Evolutionary conservation across 2,797 vertebrate genomes (phyloP).

Genomic region (Ctenopoma kingsleyae): DNA sequence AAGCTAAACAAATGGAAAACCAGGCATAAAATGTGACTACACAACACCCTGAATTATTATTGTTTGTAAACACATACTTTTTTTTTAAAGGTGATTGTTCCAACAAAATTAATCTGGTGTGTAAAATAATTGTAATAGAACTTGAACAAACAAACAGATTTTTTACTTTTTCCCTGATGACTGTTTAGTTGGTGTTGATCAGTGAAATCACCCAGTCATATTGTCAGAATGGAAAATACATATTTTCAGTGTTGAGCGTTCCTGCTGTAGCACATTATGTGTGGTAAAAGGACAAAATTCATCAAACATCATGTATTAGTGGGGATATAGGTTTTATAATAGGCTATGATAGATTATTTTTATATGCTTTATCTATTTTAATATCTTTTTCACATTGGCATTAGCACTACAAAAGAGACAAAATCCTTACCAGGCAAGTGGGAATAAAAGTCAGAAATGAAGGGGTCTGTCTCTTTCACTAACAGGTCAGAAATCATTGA

Average conservation of each 20-base stretch:
- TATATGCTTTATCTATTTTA: conserved; percentile 2
- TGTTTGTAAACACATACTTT: not conserved
- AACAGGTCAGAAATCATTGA: conserved; percentile 47
- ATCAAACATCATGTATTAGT: not conserved
- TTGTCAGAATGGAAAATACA: not conserved
- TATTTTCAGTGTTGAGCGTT: not conserved
- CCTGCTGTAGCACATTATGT: not conserved
- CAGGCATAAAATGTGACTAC: no score
- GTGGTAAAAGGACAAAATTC: not conserved
- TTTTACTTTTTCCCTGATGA: not conserved
- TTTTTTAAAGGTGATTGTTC: no score
- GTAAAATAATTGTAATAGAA: no score
- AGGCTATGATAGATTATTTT: not conserved
- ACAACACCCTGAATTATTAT: no score
- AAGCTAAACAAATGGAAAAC: no score
- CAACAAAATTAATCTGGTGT: no score
- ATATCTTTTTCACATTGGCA: conserved; percentile 23
- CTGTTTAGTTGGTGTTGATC: not conserved
- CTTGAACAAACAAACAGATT: no score
- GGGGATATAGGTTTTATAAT: conserved; percentile 1
- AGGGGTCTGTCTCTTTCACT: conserved; percentile 28
- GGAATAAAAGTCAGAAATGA: conserved; percentile 41
- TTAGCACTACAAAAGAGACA: conserved; percentile 58
- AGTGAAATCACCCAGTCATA: not conserved
- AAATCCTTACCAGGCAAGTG: conserved; percentile 24